Conservation (phyloP, 1,140 invertebrate genomes). For the Portunus trituberculatus region DNA sequence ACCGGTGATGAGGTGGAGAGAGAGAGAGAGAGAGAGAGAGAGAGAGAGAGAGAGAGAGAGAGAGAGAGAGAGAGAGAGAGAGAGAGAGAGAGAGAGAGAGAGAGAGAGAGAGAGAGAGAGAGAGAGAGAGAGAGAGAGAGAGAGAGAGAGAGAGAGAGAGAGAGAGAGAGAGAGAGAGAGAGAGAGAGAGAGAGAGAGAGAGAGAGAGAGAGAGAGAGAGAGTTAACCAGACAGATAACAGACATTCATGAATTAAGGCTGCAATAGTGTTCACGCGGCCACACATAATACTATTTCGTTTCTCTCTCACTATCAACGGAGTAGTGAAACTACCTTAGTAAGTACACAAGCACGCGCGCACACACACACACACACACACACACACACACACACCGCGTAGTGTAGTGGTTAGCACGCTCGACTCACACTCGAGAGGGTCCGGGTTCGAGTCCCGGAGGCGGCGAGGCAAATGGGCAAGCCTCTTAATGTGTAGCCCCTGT, state of each 20-base stretch:
- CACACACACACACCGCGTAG: no score
- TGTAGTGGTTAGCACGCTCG: no score
- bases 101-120: conserved; percentile 45
- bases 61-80: conserved; percentile 47
- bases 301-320: no score
- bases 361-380: no score
- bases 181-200: not conserved
- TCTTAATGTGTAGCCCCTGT: no score
- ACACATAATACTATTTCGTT: not conserved
- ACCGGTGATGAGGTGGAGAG: not conserved
- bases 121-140: conserved; percentile 26
- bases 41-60: conserved; percentile 49
- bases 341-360: no score
- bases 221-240: not conserved
- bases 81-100: conserved; percentile 49
- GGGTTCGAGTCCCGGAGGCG: no score
- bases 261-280: not conserved
- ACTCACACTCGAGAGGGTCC: no score
- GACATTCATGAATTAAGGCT: not conserved
- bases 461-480: no score
- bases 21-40: conserved; percentile 32
- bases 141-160: not conserved
- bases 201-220: no score
- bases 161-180: not conserved
- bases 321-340: no score